Conservation (phyloP, 30 jellyfish, hydroid and myxozoan genomes). For the Rhopilema esculentum region DNA sequence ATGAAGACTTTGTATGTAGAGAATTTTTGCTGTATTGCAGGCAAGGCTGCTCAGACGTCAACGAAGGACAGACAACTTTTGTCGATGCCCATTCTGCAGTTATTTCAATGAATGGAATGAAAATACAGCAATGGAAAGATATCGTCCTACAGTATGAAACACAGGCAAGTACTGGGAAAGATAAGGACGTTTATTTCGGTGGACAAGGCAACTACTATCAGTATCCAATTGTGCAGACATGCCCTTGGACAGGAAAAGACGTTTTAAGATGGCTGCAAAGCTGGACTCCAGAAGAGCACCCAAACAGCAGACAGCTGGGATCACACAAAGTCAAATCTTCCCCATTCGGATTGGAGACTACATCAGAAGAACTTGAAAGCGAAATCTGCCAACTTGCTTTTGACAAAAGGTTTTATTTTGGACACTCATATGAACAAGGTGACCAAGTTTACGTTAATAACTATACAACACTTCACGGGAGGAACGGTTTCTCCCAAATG, state of each 20-base stretch:
- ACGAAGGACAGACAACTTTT: conserved; percentile 45
- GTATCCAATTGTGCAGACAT: conserved; percentile 41
- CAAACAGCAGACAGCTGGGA: conserved; percentile 27
- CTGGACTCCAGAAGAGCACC: conserved; percentile 49
- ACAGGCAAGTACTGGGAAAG: too few relatives aligned
- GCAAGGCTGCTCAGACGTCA: not conserved
- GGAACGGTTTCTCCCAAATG: conserved; percentile 26
- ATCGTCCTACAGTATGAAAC: conserved; percentile 29
- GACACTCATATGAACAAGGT: conserved; percentile 48
- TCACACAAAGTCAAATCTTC: not conserved
- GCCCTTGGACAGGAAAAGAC: conserved; percentile 70
- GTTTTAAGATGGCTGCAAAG: conserved; percentile 55
- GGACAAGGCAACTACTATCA: conserved; percentile 32
- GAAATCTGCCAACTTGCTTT: conserved; percentile 18
- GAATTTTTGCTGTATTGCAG: conserved; percentile 61
- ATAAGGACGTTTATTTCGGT: conserved; percentile 50
- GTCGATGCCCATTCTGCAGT: conserved; percentile 47
- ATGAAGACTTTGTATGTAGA: conserved; percentile 51
- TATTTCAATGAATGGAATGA: conserved; percentile 27
- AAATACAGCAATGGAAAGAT: conserved; percentile 40
- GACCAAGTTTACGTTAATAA: conserved; percentile 60
- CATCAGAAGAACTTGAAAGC: conserved; percentile 36
- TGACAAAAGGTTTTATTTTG: conserved; percentile 43
- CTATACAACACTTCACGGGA: conserved; percentile 57
- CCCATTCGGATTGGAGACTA: not conserved